Conservation (phyloP, 1,140 invertebrate genomes). For the Procambarus clarkii region DNA sequence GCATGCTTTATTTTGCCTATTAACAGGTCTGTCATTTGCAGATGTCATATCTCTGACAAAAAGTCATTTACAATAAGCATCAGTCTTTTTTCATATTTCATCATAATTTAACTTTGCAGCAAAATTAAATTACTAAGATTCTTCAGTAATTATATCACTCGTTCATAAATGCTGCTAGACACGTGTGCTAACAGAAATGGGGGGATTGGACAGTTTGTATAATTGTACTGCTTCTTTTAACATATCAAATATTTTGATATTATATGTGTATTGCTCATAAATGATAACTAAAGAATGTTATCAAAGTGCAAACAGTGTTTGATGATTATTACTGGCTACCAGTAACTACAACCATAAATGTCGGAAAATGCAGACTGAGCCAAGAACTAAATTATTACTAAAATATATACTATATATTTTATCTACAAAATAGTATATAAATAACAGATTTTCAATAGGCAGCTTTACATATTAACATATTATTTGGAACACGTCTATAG, state of each 20-base stretch:
- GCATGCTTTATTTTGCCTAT: slow-evolving; percentile 11
- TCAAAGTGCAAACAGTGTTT: neutral
- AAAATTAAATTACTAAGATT: neutral
- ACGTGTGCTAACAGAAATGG: slow-evolving; percentile 19
- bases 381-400: neutral
- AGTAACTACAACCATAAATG: neutral
- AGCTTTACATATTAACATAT: neutral
- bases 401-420: slow-evolving; percentile 2
- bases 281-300: neutral
- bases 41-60: neutral
- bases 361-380: neutral
- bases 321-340: neutral
- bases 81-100: neutral
- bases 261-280: neutral
- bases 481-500: neutral
- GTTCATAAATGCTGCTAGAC: slow-evolving; percentile 22
- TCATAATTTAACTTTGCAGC: neutral
- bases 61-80: neutral
- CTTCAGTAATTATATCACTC: slow-evolving; percentile 17
- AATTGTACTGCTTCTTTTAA: slow-evolving; percentile 28
- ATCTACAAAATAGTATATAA: slow-evolving; percentile 7
- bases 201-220: slow-evolving; percentile 32
- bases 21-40: neutral
- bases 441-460: neutral
- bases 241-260: slow-evolving; percentile 13